Base-by-base conservation (phyloP, 2,113 vertebrate species). In the Bostrychus sinensis region DNA sequence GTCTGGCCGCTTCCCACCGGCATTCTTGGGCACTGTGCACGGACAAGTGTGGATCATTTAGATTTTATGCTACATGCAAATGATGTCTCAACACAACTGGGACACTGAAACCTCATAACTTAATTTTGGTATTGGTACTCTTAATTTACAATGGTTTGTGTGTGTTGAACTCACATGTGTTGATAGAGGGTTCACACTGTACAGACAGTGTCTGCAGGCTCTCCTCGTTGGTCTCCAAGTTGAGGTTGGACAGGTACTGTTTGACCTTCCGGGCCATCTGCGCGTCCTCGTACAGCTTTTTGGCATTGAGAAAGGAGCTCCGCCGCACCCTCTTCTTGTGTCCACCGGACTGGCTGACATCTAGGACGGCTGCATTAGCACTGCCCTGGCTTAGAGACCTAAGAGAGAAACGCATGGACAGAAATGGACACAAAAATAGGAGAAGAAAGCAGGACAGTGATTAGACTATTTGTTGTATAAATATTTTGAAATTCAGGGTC, bases 381-480 rank as follows among this genome's bases (percentile, higher is more conserved):
- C 97, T 99, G 59, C 96, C 96, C 92, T 99, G 97, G 86, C 96
- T 98, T 46, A 99, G 92, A 12, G 97, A 99, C 77, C 97, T 99
- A 89, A 3, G n/a, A 22, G 38, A 28, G 11, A 17, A 1, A 10
- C 0, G 12, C 30, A 26, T 6, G 25, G 62, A 28, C 55, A 54
- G 2, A 34, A 32, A 56, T 1, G 56, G 54, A 42, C 14, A 55
- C 20, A 4, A 14, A 38, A 9, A 5, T 0, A 56, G 42, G 53
- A 45, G 41, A 38, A 61, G 20, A 71, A 54, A 48, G 0, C 32
- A 2, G 7, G n/a, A n/a, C n/a, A n/a, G 22, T 14, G 2, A 25
- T 25, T 23, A 46, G 12, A 11, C 11, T 23, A 23, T 23, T 3
- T 0, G 3, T 25, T 48, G 2, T 16, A 25, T 14, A 5, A 25